phyloP scores from a whole-genome alignment of 2,888 invertebrate species.

The Stenchaetothrips biformis region DNA sequence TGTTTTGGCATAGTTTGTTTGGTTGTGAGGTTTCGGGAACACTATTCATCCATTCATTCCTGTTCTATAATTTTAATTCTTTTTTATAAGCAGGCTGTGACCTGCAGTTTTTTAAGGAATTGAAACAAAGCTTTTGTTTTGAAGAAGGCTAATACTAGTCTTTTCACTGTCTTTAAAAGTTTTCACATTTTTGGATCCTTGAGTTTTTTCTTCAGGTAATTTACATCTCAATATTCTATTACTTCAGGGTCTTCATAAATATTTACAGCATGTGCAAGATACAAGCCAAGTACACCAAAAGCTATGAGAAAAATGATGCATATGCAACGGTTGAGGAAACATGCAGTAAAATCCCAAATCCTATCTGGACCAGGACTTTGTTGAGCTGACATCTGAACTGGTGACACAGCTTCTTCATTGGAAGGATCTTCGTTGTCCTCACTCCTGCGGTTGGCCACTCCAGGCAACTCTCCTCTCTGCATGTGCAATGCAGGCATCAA shows the following conservation, averaged over 20 bases:
- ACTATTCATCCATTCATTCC: neutral
- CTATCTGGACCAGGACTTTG: neutral
- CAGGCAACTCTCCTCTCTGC: no score
- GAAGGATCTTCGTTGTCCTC: no score
- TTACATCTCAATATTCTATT: no score
- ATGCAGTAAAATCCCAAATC: neutral
- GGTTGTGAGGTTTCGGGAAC: neutral
- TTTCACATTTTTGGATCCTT: no score
- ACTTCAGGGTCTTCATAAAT: neutral
- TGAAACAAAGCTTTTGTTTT: neutral
- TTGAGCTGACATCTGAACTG: neutral
- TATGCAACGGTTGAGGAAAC: neutral
- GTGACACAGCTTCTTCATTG: neutral
- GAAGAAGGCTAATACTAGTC: neutral
- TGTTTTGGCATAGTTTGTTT: neutral
- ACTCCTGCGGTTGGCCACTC: no score
- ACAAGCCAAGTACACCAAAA: neutral
- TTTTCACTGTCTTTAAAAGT: neutral
- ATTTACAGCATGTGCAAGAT: neutral
- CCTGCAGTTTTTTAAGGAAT: neutral
- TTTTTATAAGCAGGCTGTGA: neutral
- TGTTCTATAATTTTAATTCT: neutral
- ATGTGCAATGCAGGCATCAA: constrained; percentile 12
- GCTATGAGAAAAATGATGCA: neutral
- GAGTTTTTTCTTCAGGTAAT: no score